Evolutionary conservation across 2,888 invertebrate genomes (phyloP).

Genomic region (Schrankia costaestrigalis): DNA sequence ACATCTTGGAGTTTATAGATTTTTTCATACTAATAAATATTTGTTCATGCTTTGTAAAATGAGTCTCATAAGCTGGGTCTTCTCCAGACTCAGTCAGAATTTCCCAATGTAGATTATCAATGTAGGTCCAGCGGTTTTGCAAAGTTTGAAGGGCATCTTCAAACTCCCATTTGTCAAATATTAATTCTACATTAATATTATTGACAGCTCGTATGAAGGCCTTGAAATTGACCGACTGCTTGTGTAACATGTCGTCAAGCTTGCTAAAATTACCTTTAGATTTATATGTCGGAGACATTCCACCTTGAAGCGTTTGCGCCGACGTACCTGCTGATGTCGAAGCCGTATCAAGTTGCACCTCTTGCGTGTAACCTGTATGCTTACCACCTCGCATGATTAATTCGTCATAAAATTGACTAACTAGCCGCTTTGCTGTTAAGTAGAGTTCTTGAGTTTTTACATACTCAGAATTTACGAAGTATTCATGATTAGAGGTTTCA

Average conservation of each 20-base stretch:
- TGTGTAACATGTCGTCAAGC: conserved; percentile 2
- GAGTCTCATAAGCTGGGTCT: not conserved
- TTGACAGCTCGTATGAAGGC: conserved; percentile 1
- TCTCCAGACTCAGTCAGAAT: not conserved
- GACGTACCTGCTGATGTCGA: no score
- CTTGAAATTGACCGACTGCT: conserved; percentile 3
- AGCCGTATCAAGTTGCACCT: no score
- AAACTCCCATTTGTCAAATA: conserved; percentile 3
- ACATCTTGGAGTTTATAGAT: conserved; percentile 3
- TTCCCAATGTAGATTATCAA: conserved; percentile 2
- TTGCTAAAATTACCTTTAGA: not conserved
- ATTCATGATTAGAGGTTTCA: conserved; percentile 1
- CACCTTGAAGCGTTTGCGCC: not conserved
- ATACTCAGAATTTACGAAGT: conserved; percentile 1
- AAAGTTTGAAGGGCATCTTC: not conserved
- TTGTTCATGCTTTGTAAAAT: not conserved
- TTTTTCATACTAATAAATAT: not conserved
- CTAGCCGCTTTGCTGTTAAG: not conserved
- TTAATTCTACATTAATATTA: not conserved
- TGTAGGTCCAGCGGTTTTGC: not conserved
- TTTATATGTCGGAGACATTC: not conserved
- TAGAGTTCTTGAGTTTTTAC: conserved; percentile 1
- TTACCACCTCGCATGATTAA: no score
- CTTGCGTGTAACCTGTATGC: no score
- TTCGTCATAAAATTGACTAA: no score